These are phyloP conservation scores for Cheilosia soror DNA, from an alignment of 2,888 invertebrate species.

Conservation along the genomic window DNA sequence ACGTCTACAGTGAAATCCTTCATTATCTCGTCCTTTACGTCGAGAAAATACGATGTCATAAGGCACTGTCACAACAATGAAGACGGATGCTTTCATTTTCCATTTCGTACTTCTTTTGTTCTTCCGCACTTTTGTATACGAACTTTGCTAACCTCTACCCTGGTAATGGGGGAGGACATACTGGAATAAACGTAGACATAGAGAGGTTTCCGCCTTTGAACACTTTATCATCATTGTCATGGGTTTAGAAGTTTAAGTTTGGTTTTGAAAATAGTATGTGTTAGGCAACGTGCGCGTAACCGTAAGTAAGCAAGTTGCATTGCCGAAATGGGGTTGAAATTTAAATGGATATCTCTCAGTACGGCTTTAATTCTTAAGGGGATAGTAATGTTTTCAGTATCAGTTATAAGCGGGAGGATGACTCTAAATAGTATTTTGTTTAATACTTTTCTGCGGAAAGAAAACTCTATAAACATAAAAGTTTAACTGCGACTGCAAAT, in stretches of 20 bases:
- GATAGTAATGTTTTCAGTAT: too few species aligned
- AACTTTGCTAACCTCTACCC: slow-evolving; percentile 20
- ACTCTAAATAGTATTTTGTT: too few species aligned
- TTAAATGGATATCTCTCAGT: too few species aligned
- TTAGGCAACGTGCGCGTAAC: background rate
- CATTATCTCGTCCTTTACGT: slow-evolving; percentile 62
- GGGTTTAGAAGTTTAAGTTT: slow-evolving; percentile 33
- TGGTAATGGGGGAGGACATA: slow-evolving; percentile 35
- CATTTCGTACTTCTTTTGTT: slow-evolving; percentile 26
- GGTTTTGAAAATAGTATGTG: background rate
- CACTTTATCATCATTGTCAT: slow-evolving; percentile 29
- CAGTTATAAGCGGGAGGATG: too few species aligned
- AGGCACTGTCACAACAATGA: slow-evolving; percentile 67
- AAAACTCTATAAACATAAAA: too few species aligned
- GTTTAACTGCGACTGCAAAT: too few species aligned
- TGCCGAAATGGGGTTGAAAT: background rate
- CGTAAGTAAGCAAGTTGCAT: background rate
- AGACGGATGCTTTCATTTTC: slow-evolving; percentile 64
- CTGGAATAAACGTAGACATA: background rate
- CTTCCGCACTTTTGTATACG: background rate
- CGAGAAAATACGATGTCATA: slow-evolving; percentile 46
- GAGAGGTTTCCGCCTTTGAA: slow-evolving; percentile 16
- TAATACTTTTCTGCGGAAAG: too few species aligned
- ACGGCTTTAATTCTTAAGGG: too few species aligned
- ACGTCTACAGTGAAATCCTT: slow-evolving; percentile 71